Conservation (phyloP, 2,888 invertebrate genomes). For the Mimas tiliae region DNA sequence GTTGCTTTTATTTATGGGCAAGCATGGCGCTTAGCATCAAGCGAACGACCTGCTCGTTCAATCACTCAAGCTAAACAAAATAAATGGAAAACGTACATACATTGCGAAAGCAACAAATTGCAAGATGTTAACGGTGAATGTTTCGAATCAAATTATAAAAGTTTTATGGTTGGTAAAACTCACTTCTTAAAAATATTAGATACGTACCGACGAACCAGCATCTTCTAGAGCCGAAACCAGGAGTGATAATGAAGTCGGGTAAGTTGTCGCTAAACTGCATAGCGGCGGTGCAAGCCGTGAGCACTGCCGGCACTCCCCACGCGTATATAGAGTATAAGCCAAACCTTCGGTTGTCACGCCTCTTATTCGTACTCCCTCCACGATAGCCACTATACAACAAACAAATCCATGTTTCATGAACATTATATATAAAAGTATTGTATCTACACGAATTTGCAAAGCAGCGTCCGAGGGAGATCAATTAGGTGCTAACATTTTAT, state of each 20-base stretch:
- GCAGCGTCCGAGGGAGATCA: too few relatives aligned
- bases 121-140: too few relatives aligned
- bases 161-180: too few relatives aligned
- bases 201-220: constrained; percentile 86
- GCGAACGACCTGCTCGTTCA: too few relatives aligned
- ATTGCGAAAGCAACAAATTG: too few relatives aligned
- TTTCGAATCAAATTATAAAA: too few relatives aligned
- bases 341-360: constrained; percentile 85
- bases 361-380: constrained; percentile 70
- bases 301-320: constrained; percentile 86
- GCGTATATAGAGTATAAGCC: constrained; percentile 87
- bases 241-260: constrained; percentile 67
- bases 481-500: not conserved
- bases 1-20: too few relatives aligned
- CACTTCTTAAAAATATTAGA: not conserved
- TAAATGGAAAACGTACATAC: too few relatives aligned
- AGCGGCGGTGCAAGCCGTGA: constrained; percentile 76
- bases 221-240: constrained; percentile 79
- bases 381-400: constrained; percentile 77
- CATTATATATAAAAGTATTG: not conserved
- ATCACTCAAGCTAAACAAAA: too few relatives aligned
- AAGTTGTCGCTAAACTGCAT: constrained; percentile 83
- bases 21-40: too few relatives aligned
- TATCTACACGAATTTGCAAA: too few relatives aligned
- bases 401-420: not conserved